phyloP scores from a whole-genome alignment of 1,140 invertebrate genomes.

The Pseudomyrmex gracilis region DNA sequence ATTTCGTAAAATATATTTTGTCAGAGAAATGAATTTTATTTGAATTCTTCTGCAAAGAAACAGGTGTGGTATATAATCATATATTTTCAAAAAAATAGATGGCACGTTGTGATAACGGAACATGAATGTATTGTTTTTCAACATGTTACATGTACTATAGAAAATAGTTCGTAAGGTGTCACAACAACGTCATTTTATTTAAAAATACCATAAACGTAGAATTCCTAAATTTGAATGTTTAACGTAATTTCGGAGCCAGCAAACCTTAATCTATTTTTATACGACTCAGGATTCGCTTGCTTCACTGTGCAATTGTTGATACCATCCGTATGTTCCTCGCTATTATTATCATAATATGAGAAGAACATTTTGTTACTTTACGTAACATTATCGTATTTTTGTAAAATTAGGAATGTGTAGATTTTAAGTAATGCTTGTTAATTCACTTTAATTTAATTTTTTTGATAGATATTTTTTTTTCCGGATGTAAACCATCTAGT shows the following conservation, averaged over 20 bases:
- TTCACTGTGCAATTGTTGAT: background rate
- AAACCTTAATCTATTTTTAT: slow-evolving; percentile 28
- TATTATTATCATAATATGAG: background rate
- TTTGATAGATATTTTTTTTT: no score
- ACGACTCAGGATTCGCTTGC: background rate
- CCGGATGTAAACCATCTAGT: no score
- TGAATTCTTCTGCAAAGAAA: background rate
- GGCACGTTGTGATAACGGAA: background rate
- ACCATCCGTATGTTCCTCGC: background rate
- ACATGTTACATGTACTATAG: background rate
- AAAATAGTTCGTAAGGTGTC: background rate
- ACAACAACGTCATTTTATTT: background rate
- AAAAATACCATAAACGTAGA: background rate
- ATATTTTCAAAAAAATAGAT: slow-evolving; percentile 2
- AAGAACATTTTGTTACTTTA: background rate
- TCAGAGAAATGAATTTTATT: background rate
- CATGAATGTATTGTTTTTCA: background rate
- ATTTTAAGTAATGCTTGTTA: no score
- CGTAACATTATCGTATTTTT: no score
- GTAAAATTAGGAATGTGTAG: no score
- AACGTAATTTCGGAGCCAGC: slow-evolving; percentile 5
- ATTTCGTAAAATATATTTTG: slow-evolving; percentile 6
- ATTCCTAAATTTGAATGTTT: background rate
- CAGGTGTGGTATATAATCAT: background rate
- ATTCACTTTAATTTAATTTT: no score